These are phyloP conservation scores for Anabas testudineus DNA, from an alignment of 2,797 vertebrate species.

Conservation along the genomic window DNA sequence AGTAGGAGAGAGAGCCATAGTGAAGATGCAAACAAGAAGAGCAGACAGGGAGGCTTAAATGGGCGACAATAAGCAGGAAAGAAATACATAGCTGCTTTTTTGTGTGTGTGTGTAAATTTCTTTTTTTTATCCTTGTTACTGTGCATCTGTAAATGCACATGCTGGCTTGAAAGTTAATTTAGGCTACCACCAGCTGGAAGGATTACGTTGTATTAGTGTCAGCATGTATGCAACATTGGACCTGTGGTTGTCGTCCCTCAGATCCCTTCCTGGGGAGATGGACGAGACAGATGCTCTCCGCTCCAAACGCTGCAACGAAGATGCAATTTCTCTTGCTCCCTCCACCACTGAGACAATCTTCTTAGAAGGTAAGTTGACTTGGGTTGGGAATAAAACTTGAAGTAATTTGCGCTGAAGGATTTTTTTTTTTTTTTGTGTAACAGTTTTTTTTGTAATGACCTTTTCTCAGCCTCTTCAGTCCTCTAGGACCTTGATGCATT, in stretches of 20 bases:
- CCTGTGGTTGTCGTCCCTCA: conserved; percentile 72
- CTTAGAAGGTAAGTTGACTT: conserved; percentile 89
- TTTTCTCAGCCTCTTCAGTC: background rate
- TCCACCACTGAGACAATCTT: conserved; percentile 89
- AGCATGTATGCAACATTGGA: conserved; percentile 56
- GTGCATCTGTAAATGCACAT: background rate
- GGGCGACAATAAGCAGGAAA: background rate
- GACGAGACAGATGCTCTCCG: conserved; percentile 91
- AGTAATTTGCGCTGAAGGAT: background rate
- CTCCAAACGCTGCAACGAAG: conserved; percentile 88
- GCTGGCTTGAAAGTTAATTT: background rate
- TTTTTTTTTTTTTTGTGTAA: too few species aligned
- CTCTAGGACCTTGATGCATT: background rate
- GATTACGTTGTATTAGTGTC: conserved; percentile 12
- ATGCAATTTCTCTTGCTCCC: conserved; percentile 87
- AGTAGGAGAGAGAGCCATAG: conserved; percentile 1
- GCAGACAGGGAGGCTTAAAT: background rate
- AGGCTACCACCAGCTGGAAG: background rate
- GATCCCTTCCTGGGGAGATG: conserved; percentile 92
- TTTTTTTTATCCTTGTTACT: background rate
- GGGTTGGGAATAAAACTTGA: background rate
- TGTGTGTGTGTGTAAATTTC: background rate
- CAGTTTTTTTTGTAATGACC: background rate
- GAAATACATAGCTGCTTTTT: background rate
- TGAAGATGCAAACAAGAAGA: conserved; percentile 5